Conservation (phyloP, 2,113 vertebrate genomes). For the Hyaena hyaena region DNA sequence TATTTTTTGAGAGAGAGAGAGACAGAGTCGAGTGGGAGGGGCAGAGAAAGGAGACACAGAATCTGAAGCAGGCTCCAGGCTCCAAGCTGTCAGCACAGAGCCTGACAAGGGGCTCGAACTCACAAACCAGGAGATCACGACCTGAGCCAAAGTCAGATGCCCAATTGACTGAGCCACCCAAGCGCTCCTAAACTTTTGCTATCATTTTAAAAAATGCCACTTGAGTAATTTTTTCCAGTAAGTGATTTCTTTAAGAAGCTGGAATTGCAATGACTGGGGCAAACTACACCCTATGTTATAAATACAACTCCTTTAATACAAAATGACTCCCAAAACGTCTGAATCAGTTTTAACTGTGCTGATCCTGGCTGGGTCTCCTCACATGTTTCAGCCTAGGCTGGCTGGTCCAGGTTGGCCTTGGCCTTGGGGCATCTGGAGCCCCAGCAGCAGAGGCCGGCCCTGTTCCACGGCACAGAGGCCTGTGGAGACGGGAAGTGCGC, state of each 20-base stretch:
- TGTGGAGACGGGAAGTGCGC: background rate
- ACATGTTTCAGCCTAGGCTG: accelerated
- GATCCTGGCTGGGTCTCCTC: background rate
- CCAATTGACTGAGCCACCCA: too few relatives aligned
- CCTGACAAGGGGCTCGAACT: too few relatives aligned
- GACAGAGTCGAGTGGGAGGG: too few relatives aligned
- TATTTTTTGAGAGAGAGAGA: too few relatives aligned
- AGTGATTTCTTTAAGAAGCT: background rate
- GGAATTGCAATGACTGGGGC: background rate
- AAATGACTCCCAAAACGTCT: background rate
- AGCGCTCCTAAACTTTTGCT: background rate
- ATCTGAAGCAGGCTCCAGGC: too few relatives aligned
- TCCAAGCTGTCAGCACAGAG: too few relatives aligned
- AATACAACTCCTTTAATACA: background rate
- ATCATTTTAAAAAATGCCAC: background rate
- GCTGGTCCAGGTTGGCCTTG: background rate
- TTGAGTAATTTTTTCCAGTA: background rate
- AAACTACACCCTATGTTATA: background rate
- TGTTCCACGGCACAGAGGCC: background rate
- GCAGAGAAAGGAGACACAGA: too few relatives aligned
- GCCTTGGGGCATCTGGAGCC: background rate
- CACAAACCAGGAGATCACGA: too few relatives aligned
- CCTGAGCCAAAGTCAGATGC: too few relatives aligned
- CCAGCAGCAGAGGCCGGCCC: background rate
- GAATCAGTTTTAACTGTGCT: background rate